Evolutionary conservation across 2,888 invertebrate species (phyloP).

Genomic region (Acronicta psi): DNA sequence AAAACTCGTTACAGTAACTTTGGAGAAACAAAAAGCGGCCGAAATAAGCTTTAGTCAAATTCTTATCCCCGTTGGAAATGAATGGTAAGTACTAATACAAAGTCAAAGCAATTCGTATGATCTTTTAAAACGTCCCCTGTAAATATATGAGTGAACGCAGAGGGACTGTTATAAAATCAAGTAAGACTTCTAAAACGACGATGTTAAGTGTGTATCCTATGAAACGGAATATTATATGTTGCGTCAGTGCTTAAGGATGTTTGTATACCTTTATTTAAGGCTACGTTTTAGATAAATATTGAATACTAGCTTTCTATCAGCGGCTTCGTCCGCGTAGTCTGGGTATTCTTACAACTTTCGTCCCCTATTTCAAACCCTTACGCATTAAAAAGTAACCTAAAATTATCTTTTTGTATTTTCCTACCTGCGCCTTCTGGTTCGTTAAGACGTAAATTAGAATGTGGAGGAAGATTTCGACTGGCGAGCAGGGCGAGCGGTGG

Average conservation of each 20-base stretch:
- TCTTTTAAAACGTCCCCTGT: constrained; percentile 17
- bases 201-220: constrained; percentile 10
- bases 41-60: constrained; percentile 19
- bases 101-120: constrained; percentile 9
- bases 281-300: not conserved
- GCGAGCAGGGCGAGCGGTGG: no score
- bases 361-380: no score
- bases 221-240: constrained; percentile 29
- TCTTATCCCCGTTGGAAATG: constrained; percentile 21
- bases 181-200: constrained; percentile 25
- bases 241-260: constrained; percentile 2
- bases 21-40: constrained; percentile 29
- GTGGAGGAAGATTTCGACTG: no score
- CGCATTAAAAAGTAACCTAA: no score
- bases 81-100: constrained; percentile 11
- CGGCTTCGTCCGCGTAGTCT: no score
- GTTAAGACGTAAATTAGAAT: no score
- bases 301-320: no score
- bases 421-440: no score
- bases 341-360: no score
- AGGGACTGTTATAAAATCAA: constrained; percentile 15
- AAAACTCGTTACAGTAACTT: constrained; percentile 54
- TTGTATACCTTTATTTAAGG: not conserved
- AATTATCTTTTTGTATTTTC: no score
- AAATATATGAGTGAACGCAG: constrained; percentile 16